Conservation (phyloP, 2,888 invertebrate species). For the Clunio marinus region DNA sequence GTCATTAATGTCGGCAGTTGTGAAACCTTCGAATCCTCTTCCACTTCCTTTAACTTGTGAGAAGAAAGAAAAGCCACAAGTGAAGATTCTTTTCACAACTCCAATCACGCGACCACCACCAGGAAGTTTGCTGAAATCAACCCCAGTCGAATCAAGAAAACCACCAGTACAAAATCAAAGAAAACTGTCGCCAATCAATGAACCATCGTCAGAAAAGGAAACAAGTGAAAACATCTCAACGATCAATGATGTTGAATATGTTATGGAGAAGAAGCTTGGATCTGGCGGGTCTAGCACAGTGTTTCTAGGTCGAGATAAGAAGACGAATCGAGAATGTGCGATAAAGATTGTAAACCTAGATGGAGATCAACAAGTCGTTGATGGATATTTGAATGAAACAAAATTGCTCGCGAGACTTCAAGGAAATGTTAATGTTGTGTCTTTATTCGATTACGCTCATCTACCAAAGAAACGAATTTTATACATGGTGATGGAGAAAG, state of each 20-base stretch:
- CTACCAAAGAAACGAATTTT: slow-evolving; percentile 60
- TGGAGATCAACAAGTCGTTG: slow-evolving; percentile 65
- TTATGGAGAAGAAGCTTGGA: slow-evolving; percentile 71
- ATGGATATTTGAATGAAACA: slow-evolving; percentile 87
- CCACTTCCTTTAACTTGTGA: slow-evolving; percentile 41
- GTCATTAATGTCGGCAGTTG: neutral
- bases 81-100: slow-evolving; percentile 51
- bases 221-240: slow-evolving; percentile 51
- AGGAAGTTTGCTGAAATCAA: slow-evolving; percentile 44
- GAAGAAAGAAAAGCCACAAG: slow-evolving; percentile 47
- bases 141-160: slow-evolving; percentile 47
- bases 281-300: slow-evolving; percentile 90
- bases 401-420: slow-evolving; percentile 74
- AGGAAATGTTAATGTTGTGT: slow-evolving; percentile 75
- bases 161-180: slow-evolving; percentile 43
- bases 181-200: slow-evolving; percentile 39
- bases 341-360: slow-evolving; percentile 78
- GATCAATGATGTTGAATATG: slow-evolving; percentile 71
- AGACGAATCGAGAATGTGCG: slow-evolving; percentile 46
- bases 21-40: slow-evolving; percentile 15
- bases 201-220: slow-evolving; percentile 28
- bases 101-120: slow-evolving; percentile 48
- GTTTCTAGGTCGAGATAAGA: slow-evolving; percentile 48
- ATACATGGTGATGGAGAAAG: slow-evolving; percentile 87
- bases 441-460: slow-evolving; percentile 83